Conservation (phyloP, 2,888 invertebrate species). For the Nezara viridula region DNA sequence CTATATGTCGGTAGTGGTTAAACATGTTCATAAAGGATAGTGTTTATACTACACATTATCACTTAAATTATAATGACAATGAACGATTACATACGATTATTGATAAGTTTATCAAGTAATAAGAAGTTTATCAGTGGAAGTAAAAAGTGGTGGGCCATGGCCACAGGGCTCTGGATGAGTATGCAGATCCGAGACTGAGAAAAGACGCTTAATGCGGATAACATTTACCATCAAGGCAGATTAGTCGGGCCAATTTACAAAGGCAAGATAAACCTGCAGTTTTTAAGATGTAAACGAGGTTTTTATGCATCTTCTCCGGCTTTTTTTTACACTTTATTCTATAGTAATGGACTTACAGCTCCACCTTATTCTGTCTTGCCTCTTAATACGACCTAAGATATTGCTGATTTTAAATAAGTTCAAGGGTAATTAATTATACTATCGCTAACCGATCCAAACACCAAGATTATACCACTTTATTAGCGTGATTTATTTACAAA, state of each 20-base stretch:
- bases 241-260: conserved; percentile 24
- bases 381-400: background rate
- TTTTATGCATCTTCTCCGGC: conserved; percentile 4
- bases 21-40: too few species aligned
- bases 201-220: conserved; percentile 43
- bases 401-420: background rate
- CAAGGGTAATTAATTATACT: too few species aligned
- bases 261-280: background rate
- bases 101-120: background rate
- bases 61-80: too few species aligned
- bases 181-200: conserved; percentile 31
- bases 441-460: too few species aligned
- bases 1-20: too few species aligned
- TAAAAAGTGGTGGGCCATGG: background rate
- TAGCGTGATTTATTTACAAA: too few species aligned
- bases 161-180: background rate
- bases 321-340: background rate
- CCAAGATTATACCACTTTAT: too few species aligned
- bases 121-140: background rate
- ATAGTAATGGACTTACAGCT: background rate
- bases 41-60: too few species aligned
- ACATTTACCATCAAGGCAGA: conserved; percentile 35
- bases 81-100: too few species aligned
- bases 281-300: conserved; percentile 13
- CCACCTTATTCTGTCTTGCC: background rate